Evolutionary conservation across 2,113 vertebrate genomes (phyloP), one percentile per base, ranked within the genome.

Genomic region (Gadus chalcogrammus): DNA sequence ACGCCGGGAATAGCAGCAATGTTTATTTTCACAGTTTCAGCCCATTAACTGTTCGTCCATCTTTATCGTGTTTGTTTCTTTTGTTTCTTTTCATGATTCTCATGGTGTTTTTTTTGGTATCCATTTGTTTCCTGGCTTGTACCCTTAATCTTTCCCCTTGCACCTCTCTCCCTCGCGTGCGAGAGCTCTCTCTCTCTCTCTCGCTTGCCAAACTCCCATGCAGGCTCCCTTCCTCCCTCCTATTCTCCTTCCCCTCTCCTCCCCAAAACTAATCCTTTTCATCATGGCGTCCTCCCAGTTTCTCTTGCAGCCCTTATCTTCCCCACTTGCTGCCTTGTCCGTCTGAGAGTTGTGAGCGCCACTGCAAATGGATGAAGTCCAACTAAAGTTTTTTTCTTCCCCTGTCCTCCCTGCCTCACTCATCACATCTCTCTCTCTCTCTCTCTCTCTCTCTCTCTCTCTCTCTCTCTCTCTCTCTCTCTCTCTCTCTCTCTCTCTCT

Each of bases 281-380:
- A 81, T 84, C 79, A 70, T 84, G 20, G 75, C 27, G 48, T 22
- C 42, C 9, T 16, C 13, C 48, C 27, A 20, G 15, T 24, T 55
- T 18, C 16, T 48, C 38, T 67, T 42, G 11, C 12, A 1, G 12
- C 18, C 24, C 6, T 67, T 53, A 53, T n/a, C 22, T 58, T 3
- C 42, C 31, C 31, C 3, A 6, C 31, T 31, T 31, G 31, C 31
- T 31, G 31, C 31, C 31, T 31, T 31, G 31, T 31, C 1, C 31
- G 31, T 31, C 31, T 31, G 31, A 31, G 31, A 31, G 31, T 31
- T 31, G 31, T 6, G 31, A 31, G 31, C 31, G 4, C 31, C 5
- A 31, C 31, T 31, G 31, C 31, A 6, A 31, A 48, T 13, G 42
- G 42, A 13, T 48, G 42, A 48, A 48, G 42, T 48, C 42, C 8